These are phyloP conservation scores for Oligia strigilis DNA, from an alignment of 2,888 invertebrate species.

Conservation along the genomic window DNA sequence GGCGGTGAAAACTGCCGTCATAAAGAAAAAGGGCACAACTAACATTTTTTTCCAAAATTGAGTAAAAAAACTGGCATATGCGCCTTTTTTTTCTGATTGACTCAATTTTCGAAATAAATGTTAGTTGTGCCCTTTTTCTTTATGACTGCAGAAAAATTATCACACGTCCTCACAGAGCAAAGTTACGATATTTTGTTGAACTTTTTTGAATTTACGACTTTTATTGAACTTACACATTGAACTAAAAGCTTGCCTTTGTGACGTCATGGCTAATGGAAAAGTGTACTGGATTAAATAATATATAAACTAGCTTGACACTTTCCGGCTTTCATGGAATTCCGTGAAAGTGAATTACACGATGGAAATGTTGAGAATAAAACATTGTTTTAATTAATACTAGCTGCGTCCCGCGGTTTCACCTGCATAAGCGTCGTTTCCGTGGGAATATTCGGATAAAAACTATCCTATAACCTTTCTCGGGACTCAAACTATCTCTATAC, in stretches of 20 bases:
- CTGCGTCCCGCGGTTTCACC: no score
- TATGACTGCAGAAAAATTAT: conserved; percentile 18
- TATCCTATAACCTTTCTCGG: no score
- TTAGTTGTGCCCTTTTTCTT: no score
- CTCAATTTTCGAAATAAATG: no score
- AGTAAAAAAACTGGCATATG: no score
- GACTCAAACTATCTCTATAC: no score
- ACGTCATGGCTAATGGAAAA: conserved; percentile 39
- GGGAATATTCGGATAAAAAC: no score
- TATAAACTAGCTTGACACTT: conserved; percentile 3
- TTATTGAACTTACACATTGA: neutral
- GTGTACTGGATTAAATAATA: conserved; percentile 16
- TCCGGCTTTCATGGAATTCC: neutral
- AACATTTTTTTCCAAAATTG: no score
- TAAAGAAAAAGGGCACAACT: no score
- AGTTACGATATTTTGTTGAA: conserved; percentile 25
- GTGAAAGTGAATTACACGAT: neutral
- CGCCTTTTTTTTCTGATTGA: no score
- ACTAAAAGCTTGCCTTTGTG: conserved; percentile 33
- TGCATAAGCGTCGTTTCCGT: no score
- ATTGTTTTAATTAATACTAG: conserved; percentile 2
- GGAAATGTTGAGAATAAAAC: conserved; percentile 22
- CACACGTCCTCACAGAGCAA: neutral
- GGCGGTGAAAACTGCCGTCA: neutral
- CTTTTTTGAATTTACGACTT: neutral